Conservation (phyloP, 1,140 invertebrate genomes). For the Copidosoma floridanum region DNA sequence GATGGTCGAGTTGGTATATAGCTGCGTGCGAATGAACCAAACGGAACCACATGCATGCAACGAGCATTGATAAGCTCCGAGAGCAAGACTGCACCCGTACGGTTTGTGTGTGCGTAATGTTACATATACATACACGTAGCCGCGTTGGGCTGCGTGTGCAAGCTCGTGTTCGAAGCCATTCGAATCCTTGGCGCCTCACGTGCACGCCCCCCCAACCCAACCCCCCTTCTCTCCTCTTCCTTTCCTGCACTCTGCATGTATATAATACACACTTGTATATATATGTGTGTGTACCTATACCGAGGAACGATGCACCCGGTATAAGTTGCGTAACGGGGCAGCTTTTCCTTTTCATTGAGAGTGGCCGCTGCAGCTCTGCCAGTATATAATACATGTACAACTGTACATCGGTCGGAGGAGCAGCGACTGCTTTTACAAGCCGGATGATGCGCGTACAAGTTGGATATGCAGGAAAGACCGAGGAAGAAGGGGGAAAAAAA, state of each 20-base stretch:
- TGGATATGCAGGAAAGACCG: conserved; percentile 3
- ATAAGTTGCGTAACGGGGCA: conserved; percentile 42
- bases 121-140: too few relatives aligned
- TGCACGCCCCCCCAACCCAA: neutral
- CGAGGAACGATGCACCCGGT: conserved; percentile 37
- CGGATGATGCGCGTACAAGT: too few relatives aligned
- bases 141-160: too few relatives aligned
- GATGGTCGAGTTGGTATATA: too few relatives aligned
- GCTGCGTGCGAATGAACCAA: conserved; percentile 51
- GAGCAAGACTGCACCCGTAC: conserved; percentile 16
- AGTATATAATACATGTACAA: too few relatives aligned
- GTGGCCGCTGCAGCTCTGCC: conserved; percentile 2
- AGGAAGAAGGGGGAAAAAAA: neutral
- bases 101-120: too few relatives aligned
- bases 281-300: conserved; percentile 27
- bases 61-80: conserved; percentile 51
- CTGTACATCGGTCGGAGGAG: too few relatives aligned
- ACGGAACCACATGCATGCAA: conserved; percentile 47
- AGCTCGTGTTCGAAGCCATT: conserved; percentile 19
- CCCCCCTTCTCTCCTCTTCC: too few relatives aligned
- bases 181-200: neutral
- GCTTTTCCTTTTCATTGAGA: conserved; percentile 30
- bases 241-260: too few relatives aligned
- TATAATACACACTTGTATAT: neutral
- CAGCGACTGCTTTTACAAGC: too few relatives aligned